Evolutionary conservation across 2,797 vertebrate species (phyloP).

Genomic region (Orientallactaga sibirica): DNA sequence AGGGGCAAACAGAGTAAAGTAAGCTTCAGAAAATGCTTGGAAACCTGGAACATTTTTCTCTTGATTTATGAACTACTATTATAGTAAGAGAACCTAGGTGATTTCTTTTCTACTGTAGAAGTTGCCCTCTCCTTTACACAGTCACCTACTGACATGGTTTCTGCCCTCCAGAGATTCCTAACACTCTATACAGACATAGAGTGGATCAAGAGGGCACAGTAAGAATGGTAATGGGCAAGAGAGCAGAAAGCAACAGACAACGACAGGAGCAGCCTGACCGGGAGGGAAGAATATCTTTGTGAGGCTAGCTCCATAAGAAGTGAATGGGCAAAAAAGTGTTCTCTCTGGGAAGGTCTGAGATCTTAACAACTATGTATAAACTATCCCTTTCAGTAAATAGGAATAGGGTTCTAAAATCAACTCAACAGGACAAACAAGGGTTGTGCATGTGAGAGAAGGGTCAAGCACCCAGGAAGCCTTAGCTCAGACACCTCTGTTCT

Average conservation of each 20-base stretch:
- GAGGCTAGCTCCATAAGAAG: not conserved
- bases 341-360: not conserved
- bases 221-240: not conserved
- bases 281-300: not conserved
- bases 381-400: not conserved
- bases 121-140: not conserved
- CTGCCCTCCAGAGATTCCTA: not conserved
- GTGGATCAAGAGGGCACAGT: not conserved
- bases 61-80: slow-evolving; percentile 59
- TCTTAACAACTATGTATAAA: not conserved
- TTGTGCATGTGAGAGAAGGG: not conserved
- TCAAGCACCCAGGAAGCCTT: not conserved
- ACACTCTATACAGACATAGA: not conserved
- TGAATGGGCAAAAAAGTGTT: not conserved
- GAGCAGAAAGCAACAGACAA: not conserved
- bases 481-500: not conserved
- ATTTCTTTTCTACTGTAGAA: slow-evolving; percentile 47
- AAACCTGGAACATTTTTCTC: slow-evolving; percentile 13
- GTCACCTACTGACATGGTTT: not conserved
- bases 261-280: not conserved
- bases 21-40: slow-evolving; percentile 74
- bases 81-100: slow-evolving; percentile 29
- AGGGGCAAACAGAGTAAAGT: slow-evolving; percentile 37
- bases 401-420: slow-evolving; percentile 1
- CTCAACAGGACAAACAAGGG: not conserved